Base-by-base conservation (phyloP, 1,140 invertebrate species). In the Bacillus rossius region DNA sequence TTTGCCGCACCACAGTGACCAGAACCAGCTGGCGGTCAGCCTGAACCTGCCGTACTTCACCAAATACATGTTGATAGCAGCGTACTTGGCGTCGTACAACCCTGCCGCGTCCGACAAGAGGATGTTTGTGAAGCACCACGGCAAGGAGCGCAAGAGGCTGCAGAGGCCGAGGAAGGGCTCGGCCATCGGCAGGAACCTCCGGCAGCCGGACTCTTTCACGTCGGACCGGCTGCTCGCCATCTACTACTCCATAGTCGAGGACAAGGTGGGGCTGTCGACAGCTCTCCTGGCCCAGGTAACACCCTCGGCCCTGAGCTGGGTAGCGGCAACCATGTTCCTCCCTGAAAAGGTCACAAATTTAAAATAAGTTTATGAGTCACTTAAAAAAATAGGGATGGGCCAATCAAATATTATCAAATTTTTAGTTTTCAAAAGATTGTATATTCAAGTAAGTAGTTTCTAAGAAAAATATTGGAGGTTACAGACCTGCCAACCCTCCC, bases 1-100 rank as follows among this genome's bases (percentile, higher is more conserved):
- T 10, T 7, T 34, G 29, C 10, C 10, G 29, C n/a, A n/a, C n/a
- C n/a, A 10, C 29, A 34, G 29, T 34, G 29, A 34, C 29, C 29
- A 34, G 29, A 34, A 34, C 29, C 4, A 34, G 29, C 10, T 34
- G 64, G 81, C 81, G 4, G 79, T 88, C 58, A 85, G 81, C 57
- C 81, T 93, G 49, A 92, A 96, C 69, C 74, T 96, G 4, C 93
- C 92, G 0, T 93, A 85, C 68, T 95, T 92, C 73, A 87, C 88
- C 0, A 95, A 95, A 72, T 94, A 84, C 71, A 77, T 96, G 34
- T 73, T 96, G 3, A 90, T 96, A 23, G 90, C 93, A 20, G 87
- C 91, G 7, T 96, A 92, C 71, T 74, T 96, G 55, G 93, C 93
- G 0, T 96, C 92, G 20, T 91, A 95, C 66, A 95, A 95, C 74